Evolutionary conservation across 2,113 vertebrate species (phyloP).

Genomic region (Pygoscelis antarcticus): DNA sequence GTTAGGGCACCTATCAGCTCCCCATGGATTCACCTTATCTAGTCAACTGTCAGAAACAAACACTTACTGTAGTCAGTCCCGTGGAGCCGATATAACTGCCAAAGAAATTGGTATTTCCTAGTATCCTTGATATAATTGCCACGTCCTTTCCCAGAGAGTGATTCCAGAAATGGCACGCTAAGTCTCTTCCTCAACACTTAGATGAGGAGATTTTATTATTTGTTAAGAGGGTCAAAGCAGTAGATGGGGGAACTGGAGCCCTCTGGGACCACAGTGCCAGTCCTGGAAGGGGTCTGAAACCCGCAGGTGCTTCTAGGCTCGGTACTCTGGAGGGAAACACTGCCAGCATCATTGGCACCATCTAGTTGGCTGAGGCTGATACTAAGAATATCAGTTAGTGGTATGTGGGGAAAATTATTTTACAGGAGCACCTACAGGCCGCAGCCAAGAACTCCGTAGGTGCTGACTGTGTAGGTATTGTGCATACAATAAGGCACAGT

Average conservation of each 20-base stretch:
- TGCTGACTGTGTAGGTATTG: not conserved
- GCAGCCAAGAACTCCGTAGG: not conserved
- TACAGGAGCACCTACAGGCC: not conserved
- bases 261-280: not conserved
- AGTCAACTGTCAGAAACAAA: constrained; percentile 27
- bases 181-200: not conserved
- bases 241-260: not conserved
- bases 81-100: not conserved
- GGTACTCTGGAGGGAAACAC: not conserved
- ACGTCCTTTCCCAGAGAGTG: not conserved
- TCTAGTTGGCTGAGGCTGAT: not conserved
- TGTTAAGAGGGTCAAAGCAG: not conserved
- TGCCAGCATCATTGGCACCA: not conserved
- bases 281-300: not conserved
- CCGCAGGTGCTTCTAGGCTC: not conserved
- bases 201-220: not conserved
- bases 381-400: not conserved
- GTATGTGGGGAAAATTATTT: not conserved
- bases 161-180: not conserved
- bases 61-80: not conserved
- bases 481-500: not conserved
- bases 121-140: not conserved
- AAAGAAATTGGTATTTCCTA: not conserved
- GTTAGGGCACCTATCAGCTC: not conserved
- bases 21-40: not conserved